phyloP scores from a whole-genome alignment of 2,797 vertebrate genomes.

The Danio kyathit region DNA sequence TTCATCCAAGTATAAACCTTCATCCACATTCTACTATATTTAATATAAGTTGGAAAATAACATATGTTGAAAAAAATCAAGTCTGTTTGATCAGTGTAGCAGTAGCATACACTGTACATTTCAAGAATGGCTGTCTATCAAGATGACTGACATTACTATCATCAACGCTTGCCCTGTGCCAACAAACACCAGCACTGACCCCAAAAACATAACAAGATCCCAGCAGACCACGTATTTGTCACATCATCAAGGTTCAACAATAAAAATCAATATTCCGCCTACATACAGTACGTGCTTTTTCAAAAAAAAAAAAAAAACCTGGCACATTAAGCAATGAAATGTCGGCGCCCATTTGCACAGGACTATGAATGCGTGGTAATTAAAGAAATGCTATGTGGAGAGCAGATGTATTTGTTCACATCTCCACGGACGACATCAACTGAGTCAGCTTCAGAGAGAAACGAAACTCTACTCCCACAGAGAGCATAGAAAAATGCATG shows the following conservation, averaged over 20 bases:
- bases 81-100: neutral
- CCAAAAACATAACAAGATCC: conserved; percentile 49
- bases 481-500: conserved; percentile 1
- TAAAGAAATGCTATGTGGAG: conserved; percentile 12
- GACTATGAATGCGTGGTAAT: conserved; percentile 22
- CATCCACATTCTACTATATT: too few species aligned
- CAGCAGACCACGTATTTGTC: conserved; percentile 40
- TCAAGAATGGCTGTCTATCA: conserved; percentile 48
- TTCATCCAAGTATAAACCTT: too few species aligned
- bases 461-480: conserved; percentile 24
- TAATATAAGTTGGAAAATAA: too few species aligned
- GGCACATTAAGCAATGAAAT: conserved; percentile 19
- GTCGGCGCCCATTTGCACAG: neutral
- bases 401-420: conserved; percentile 47
- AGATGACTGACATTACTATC: conserved; percentile 45
- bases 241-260: conserved; percentile 16
- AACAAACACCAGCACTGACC: conserved; percentile 4
- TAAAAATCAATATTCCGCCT: conserved; percentile 52
- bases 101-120: neutral
- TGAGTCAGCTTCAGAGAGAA: conserved; percentile 40
- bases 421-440: conserved; percentile 24
- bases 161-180: conserved; percentile 46
- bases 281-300: conserved; percentile 23
- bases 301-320: neutral
- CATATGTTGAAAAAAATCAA: neutral